Base-by-base conservation (phyloP, 2,888 invertebrate genomes). In the Rhingia campestris region DNA sequence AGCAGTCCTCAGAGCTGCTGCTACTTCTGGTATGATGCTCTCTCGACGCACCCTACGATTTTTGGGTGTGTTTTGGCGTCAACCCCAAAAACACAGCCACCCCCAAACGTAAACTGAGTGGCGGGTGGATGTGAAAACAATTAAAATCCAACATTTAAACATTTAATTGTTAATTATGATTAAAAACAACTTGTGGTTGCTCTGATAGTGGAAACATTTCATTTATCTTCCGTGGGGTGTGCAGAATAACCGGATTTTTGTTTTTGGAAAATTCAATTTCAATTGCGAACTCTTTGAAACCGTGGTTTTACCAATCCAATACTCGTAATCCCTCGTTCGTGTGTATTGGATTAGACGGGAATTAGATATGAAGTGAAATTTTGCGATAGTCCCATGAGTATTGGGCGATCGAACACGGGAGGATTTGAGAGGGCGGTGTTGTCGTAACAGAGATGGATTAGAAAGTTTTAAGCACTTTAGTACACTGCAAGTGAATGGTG, bases 111-210 rank as follows among this genome's bases (percentile, higher is more conserved):
- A 39, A 41, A 33, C 33, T 22, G 33, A 41, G 35, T 33, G 12
- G 58, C 45, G 64, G 70, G 70, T 70, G 63, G 66, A 64, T 75
- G 59, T 61, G 58, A 74, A 69, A 80, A 74, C 80, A 84, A 75
- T 84, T 84, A 84, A 84, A 84, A 70, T 75, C 39, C 84, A 84
- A 80, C 80, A 84, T 84, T 84, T 84, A 84, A 80, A 80, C 80
- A 84, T 84, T 84, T 84, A 80, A 84, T 84, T 84, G 84, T 84
- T 84, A 80, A 84, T 84, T 80, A 84, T 84, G 70, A 84, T 80
- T 75, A 74, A 70, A 84, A 84, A 80, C 84, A 84, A 84, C 84
- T 80, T 80, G 84, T 64, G 84, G 80, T 80, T 66, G 66, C 70
- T 75, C 84, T 61, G 80, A 84, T 56, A 80, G 54, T 75, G 74